Evolutionary conservation across 1,140 invertebrate species (phyloP), one percentile per base, ranked within the genome.

Genomic region (Acromyrmex charruanus): DNA sequence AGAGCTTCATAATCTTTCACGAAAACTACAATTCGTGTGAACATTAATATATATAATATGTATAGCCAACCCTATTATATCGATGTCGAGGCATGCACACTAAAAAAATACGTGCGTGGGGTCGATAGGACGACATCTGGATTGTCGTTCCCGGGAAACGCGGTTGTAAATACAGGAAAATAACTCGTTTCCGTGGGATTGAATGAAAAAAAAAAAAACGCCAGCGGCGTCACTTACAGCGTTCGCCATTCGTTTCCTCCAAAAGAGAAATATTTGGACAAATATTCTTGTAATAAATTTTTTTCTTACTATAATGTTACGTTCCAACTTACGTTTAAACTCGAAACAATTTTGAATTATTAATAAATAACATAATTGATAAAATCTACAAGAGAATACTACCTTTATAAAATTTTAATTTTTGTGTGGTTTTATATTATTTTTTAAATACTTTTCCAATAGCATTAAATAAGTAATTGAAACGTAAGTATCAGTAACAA

Each of bases 121-220:
- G 87, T 91, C 89, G 69, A 81, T 77, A 86, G n/a, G 6, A 21
- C 61, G 68, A 74, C 90, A 91, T 91, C 90, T 91, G 90, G 90
- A 85, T 89, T 77, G n/a, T 66, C 63, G 81, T 77, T 51, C 61
- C 82, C 28, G 84, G 89, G 79, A 87, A 87, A 82, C 79, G 31
- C 31, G 21, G 69, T 86, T 84, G 51, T 80, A 31, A 87, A 90
- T 82, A 79, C 35, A 72, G 87, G 85, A 77, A 89, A 91, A 80
- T 79, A 91, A 91, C 72, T 87, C 85, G 87, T 91, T 91, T 91
- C 77, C 90, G 90, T 91, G 77, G 88, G 84, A 89, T 91, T 63
- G 9, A 35, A 75, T 87, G 63, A 85, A 87, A 87, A 53, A 85
- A 55, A 55, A 21, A 82, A 87, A 88, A 88, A 66, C 79, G 10